phyloP scores from a whole-genome alignment of 2,888 invertebrate species.

The Napeogenes inachia region DNA sequence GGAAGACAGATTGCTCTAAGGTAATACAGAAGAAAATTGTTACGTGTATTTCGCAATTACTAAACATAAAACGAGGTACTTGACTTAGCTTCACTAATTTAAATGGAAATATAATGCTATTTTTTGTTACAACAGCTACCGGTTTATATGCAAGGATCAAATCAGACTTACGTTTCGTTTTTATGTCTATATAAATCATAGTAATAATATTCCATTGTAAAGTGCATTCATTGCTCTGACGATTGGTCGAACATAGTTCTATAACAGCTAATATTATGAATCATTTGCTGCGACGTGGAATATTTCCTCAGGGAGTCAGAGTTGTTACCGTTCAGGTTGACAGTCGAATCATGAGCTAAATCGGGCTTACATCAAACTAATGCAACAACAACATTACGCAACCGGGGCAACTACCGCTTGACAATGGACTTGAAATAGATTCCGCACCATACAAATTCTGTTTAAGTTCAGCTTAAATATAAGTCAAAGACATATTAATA shows the following conservation, averaged over 20 bases:
- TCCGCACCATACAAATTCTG: constrained; percentile 35
- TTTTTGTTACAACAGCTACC: neutral
- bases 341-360: constrained; percentile 32
- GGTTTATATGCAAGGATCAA: neutral
- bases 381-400: constrained; percentile 58
- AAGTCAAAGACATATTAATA: too few relatives aligned
- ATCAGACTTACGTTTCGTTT: too few relatives aligned
- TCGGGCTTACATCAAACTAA: constrained; percentile 42
- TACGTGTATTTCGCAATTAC: constrained; percentile 3
- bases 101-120: neutral
- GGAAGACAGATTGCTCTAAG: constrained; percentile 4
- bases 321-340: constrained; percentile 44
- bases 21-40: neutral
- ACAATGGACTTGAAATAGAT: constrained; percentile 67
- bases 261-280: constrained; percentile 23
- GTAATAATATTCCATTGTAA: constrained; percentile 10
- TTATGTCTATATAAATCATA: too few relatives aligned
- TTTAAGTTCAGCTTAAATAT: constrained; percentile 10
- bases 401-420: constrained; percentile 53
- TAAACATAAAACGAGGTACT: neutral
- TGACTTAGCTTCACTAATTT: neutral
- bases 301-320: constrained; percentile 44
- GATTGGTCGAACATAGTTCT: constrained; percentile 24
- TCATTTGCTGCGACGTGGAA: constrained; percentile 31
- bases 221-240: constrained; percentile 22